Evolutionary conservation across 2,113 vertebrate genomes (phyloP).

Genomic region (Sarotherodon lohbergeri): DNA sequence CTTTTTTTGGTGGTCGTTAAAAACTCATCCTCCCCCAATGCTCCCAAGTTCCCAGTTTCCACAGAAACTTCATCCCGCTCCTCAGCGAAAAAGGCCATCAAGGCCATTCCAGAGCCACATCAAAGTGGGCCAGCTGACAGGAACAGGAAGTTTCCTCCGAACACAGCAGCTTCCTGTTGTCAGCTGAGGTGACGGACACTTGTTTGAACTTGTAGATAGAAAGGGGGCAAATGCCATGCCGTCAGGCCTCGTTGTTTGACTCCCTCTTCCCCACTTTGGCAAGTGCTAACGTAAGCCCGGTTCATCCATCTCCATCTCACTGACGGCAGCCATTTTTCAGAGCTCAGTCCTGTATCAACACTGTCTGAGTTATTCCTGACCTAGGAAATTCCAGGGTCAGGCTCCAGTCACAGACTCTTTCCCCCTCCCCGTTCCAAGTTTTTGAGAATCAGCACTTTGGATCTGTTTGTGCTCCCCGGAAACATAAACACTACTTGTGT

Average conservation of each 20-base stretch:
- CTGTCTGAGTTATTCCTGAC: conserved; percentile 55
- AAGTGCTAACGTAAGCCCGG: conserved; percentile 56
- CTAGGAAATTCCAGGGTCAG: conserved; percentile 47
- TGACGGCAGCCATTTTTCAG: conserved; percentile 61
- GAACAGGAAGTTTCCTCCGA: conserved; percentile 71
- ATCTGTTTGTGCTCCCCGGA: neutral
- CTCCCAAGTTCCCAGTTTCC: conserved; percentile 39
- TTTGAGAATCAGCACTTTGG: conserved; percentile 29
- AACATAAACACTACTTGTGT: neutral
- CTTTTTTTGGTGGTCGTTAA: conserved; percentile 54
- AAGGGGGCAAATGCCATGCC: conserved; percentile 57
- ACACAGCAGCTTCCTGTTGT: conserved; percentile 74
- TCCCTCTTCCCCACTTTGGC: conserved; percentile 35
- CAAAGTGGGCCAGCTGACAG: conserved; percentile 70
- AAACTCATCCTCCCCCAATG: neutral
- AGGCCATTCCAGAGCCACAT: conserved; percentile 62
- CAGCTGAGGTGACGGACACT: conserved; percentile 70
- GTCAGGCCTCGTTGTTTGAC: conserved; percentile 43
- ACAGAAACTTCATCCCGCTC: conserved; percentile 35
- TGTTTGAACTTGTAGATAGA: conserved; percentile 65
- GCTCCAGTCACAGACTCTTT: conserved; percentile 31
- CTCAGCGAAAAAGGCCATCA: conserved; percentile 56
- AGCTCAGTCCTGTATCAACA: conserved; percentile 59
- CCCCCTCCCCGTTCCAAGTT: neutral
- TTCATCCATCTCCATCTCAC: conserved; percentile 65